phyloP scores from a whole-genome alignment of 1,140 invertebrate species.

The Anagrus nilaparvatae region DNA sequence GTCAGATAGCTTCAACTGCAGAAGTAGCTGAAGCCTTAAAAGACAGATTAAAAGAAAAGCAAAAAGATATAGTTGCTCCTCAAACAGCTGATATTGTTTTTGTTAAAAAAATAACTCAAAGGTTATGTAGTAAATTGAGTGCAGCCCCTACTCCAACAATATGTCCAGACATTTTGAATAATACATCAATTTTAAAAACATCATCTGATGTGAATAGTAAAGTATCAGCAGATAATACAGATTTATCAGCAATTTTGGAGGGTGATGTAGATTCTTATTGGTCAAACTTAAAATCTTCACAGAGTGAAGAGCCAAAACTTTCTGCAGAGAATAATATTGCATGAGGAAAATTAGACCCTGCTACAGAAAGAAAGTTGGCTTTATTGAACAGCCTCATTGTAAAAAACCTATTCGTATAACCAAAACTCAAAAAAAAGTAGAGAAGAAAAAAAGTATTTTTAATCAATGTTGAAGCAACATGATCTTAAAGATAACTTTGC shows the following conservation, averaged over 20 bases:
- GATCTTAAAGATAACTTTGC: too few relatives aligned
- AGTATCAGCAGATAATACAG: constrained; percentile 32
- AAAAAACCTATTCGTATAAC: too few relatives aligned
- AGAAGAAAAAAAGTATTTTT: too few relatives aligned
- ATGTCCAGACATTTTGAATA: background rate
- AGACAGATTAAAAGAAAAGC: constrained; percentile 34
- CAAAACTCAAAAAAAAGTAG: too few relatives aligned
- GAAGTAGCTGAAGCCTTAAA: constrained; percentile 37
- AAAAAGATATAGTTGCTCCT: constrained; percentile 30
- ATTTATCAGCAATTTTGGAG: constrained; percentile 41
- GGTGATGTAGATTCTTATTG: constrained; percentile 42
- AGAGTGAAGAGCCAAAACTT: constrained; percentile 22
- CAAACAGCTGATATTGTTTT: constrained; percentile 39
- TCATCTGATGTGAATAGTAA: background rate
- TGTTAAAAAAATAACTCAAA: constrained; percentile 40
- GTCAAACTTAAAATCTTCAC: constrained; percentile 35
- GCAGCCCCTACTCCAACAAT: constrained; percentile 16
- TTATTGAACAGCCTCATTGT: too few relatives aligned
- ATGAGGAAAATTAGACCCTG: constrained; percentile 37
- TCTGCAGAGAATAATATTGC: too few relatives aligned
- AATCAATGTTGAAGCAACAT: too few relatives aligned
- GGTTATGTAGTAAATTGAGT: constrained; percentile 36
- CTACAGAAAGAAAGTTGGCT: constrained; percentile 42
- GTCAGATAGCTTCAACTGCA: constrained; percentile 34
- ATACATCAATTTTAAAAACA: background rate